These are phyloP conservation scores for Microcebus ravelobensis DNA, from an alignment of 2,113 vertebrate species.

Conservation along the genomic window DNA sequence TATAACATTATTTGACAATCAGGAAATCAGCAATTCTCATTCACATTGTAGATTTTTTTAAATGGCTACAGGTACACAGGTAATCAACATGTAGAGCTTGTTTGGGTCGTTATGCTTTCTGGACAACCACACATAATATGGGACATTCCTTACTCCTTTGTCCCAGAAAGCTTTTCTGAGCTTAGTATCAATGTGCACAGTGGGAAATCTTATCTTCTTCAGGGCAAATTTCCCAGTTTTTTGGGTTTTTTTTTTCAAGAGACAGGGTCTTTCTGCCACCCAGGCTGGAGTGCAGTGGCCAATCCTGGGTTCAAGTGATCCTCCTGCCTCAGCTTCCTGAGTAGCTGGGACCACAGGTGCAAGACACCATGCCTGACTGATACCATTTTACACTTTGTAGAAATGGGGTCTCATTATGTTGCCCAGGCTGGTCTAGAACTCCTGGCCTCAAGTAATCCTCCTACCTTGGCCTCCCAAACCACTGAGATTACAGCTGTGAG, in stretches of 20 bases:
- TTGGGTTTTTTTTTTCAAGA: too few species aligned
- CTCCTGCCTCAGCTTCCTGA: too few species aligned
- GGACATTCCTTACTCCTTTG: neutral
- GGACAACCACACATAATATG: neutral
- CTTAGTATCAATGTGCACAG: neutral
- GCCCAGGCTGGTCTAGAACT: too few species aligned
- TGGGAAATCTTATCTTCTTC: neutral
- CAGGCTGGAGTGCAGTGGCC: too few species aligned
- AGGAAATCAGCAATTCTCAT: neutral
- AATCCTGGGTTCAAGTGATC: too few species aligned
- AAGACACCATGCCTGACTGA: too few species aligned
- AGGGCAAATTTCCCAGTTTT: neutral
- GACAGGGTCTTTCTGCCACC: too few species aligned
- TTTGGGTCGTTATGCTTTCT: neutral
- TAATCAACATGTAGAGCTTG: neutral
- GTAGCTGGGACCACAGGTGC: too few species aligned
- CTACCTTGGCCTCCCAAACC: too few species aligned
- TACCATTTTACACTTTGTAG: too few species aligned
- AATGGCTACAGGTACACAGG: neutral
- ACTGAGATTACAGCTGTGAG: neutral
- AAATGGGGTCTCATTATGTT: too few species aligned
- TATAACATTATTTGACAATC: neutral
- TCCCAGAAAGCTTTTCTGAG: neutral
- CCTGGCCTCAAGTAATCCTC: too few species aligned
- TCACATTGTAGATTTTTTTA: neutral